A percentile compares a stretch with the other conserved stretches of the same genome.
These are phyloP conservation scores for Motacilla alba DNA, from an alignment of 2,113 vertebrate species.

Conservation along the genomic window DNA sequence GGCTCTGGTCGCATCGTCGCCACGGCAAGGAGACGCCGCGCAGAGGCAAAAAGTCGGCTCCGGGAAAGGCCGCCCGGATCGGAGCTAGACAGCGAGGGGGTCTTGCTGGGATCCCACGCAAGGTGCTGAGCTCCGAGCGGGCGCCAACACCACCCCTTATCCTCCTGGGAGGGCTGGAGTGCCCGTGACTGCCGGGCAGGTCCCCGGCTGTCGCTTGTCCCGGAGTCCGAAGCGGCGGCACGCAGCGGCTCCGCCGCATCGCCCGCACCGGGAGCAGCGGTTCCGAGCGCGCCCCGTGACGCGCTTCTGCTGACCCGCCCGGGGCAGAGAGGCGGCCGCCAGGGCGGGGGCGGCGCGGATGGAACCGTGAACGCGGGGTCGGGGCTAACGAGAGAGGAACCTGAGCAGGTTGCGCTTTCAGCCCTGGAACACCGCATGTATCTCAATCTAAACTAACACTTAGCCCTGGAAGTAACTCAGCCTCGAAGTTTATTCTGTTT, in stretches of 20 bases:
- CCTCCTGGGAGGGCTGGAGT: not conserved
- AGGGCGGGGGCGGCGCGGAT: rapidly evolving
- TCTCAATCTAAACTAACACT: no score
- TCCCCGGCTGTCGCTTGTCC: no score
- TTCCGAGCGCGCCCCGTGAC: not conserved
- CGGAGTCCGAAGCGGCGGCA: no score
- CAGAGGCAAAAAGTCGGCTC: not conserved
- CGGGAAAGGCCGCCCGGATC: no score
- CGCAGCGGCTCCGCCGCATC: not conserved
- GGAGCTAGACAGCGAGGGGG: no score
- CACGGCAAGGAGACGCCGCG: not conserved
- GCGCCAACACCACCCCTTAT: not conserved
- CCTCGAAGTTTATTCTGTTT: rapidly evolving
- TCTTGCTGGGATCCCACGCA: no score
- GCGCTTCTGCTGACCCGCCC: rapidly evolving
- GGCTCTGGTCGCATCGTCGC: no score
- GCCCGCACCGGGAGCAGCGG: not conserved
- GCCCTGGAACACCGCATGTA: rapidly evolving
- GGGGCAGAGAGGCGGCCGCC: rapidly evolving
- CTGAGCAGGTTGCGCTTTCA: rapidly evolving
- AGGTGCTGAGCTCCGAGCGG: not conserved
- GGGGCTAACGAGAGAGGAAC: rapidly evolving
- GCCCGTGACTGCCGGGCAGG: no score
- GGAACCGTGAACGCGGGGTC: rapidly evolving
- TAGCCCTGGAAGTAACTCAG: no score